Percentiles rank a stretch among this genome's conserved stretches.
Conservation (phyloP, 2,113 vertebrate genomes). For the Nibea albiflora region DNA sequence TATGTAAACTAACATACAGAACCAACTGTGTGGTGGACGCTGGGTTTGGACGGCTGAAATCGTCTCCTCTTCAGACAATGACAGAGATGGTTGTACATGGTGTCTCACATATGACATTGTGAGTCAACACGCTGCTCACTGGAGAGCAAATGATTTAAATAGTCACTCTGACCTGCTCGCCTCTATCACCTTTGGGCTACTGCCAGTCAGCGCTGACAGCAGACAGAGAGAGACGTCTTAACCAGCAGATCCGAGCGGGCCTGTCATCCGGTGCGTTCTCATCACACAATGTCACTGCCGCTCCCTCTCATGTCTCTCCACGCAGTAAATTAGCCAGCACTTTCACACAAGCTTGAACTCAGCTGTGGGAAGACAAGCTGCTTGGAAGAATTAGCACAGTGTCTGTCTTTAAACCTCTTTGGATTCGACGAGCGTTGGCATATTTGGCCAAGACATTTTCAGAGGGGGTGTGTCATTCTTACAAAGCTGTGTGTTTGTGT, state of each 20-base stretch:
- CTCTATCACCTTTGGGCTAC: conserved; percentile 70
- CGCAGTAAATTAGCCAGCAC: conserved; percentile 60
- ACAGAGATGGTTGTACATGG: conserved; percentile 50
- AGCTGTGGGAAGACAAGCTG: conserved; percentile 66
- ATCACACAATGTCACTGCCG: conserved; percentile 47
- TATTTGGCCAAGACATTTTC: conserved; percentile 62
- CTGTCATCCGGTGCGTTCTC: conserved; percentile 50
- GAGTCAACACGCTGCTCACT: conserved; percentile 70
- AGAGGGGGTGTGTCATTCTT: conserved; percentile 44
- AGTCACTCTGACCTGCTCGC: conserved; percentile 42
- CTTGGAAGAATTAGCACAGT: conserved; percentile 65
- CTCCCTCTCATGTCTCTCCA: conserved; percentile 55
- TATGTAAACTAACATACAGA: conserved; percentile 4
- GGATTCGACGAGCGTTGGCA: conserved; percentile 58
- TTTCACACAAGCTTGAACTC: conserved; percentile 52
- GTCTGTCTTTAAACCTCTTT: conserved; percentile 57
- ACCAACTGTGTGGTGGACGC: conserved; percentile 23
- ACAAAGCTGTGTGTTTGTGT: conserved; percentile 22
- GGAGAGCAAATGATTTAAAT: conserved; percentile 78
- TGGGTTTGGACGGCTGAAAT: conserved; percentile 25
- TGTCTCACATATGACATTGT: conserved; percentile 67
- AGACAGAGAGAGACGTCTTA: conserved; percentile 57
- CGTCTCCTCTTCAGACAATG: conserved; percentile 16
- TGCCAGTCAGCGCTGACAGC: conserved; percentile 70
- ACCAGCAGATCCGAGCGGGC: conserved; percentile 34